Percentiles rank a stretch among this genome's conserved stretches.
Conservation (phyloP, 1,140 invertebrate species). For the Bombus consobrinus region DNA sequence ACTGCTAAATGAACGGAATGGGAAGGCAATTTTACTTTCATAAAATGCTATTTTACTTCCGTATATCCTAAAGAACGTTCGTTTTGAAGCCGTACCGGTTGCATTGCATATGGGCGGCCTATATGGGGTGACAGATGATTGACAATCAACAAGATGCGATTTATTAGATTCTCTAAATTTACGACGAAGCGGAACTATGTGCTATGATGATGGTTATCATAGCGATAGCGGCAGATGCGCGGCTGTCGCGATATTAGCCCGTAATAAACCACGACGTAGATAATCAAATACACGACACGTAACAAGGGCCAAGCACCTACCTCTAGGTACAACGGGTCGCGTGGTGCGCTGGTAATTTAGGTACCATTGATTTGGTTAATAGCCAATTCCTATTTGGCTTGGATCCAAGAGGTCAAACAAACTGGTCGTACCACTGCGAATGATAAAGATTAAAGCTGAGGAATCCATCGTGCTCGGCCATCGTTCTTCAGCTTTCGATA, state of each 20-base stretch:
- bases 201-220: conserved; percentile 52
- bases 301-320: conserved; percentile 76
- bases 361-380: conserved; percentile 81
- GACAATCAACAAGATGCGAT: conserved; percentile 30
- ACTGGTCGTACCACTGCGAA: conserved; percentile 64
- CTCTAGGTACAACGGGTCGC: conserved; percentile 66
- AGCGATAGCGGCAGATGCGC: conserved; percentile 68
- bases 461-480: conserved; percentile 20
- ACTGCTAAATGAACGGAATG: too few species aligned
- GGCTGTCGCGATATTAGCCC: conserved; percentile 73
- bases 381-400: conserved; percentile 82
- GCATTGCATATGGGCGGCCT: neutral
- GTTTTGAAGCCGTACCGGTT: too few species aligned
- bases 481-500: neutral
- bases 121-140: neutral
- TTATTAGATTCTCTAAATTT: conserved; percentile 48
- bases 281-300: conserved; percentile 81
- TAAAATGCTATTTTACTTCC: too few species aligned
- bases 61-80: too few species aligned
- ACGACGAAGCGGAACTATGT: conserved; percentile 23
- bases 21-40: too few species aligned
- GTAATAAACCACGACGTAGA: conserved; percentile 79
- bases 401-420: conserved; percentile 78
- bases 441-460: conserved; percentile 64
- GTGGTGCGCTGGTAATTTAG: conserved; percentile 77